Evolutionary conservation across 2,888 invertebrate genomes (phyloP).

Genomic region (Macropis europaea): DNA sequence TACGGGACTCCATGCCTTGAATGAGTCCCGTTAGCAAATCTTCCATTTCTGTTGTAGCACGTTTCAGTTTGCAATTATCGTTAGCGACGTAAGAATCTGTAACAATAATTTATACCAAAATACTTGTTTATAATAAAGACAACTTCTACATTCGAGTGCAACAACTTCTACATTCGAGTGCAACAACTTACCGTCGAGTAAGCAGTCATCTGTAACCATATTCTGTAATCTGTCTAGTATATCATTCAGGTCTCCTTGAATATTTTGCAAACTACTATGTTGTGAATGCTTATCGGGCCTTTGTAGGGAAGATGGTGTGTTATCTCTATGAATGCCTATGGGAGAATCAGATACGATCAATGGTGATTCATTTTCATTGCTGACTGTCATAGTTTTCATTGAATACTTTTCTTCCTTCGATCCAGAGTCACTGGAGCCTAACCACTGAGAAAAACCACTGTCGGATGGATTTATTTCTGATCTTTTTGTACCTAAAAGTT

Average conservation of each 20-base stretch:
- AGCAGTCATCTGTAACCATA: constrained; percentile 86
- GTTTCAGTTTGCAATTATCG: constrained; percentile 85
- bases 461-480: constrained; percentile 65
- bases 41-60: constrained; percentile 87
- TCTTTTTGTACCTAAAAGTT: constrained; percentile 66
- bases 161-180: constrained; percentile 18
- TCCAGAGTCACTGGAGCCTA: constrained; percentile 57
- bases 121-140: not conserved
- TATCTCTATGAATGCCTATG: constrained; percentile 69
- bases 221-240: constrained; percentile 86
- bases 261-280: constrained; percentile 78
- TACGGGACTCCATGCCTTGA: constrained; percentile 83
- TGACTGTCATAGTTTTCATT: constrained; percentile 50
- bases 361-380: constrained; percentile 57
- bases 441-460: constrained; percentile 78
- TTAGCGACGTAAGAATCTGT: constrained; percentile 74
- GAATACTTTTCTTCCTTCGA: constrained; percentile 59
- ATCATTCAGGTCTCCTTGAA: constrained; percentile 86
- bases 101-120: constrained; percentile 45
- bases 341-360: constrained; percentile 65
- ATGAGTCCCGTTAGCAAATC: constrained; percentile 85
- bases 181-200: constrained; percentile 82
- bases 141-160: not conserved
- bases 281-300: constrained; percentile 76
- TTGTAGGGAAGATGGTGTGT: constrained; percentile 75